Base-by-base conservation (phyloP, 2,113 vertebrate genomes). In the Galbula dea region DNA sequence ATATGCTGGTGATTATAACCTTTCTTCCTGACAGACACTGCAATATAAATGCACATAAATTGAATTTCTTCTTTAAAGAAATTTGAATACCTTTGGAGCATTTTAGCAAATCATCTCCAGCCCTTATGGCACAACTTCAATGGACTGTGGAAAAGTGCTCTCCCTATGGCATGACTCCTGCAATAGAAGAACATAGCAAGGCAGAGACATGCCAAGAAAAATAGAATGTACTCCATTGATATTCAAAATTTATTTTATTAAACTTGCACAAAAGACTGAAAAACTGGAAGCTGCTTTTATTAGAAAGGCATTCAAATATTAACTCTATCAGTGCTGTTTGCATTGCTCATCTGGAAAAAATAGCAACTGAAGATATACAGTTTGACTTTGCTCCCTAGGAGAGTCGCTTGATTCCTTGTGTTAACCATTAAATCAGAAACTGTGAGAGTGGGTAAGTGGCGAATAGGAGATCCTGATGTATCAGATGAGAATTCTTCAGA, bases 1-100 rank as follows among this genome's bases (percentile, higher is more conserved):
- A 98, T 98, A 98, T 98, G 98, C 98, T 98, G 98, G 98, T 98
- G 98, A 99, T 99, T 99, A 99, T 98, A 98, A 98, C 98, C 98
- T 99, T 98, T 98, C 98, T 98, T 98, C 98, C 98, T 98, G 98
- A 99, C 98, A 99, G 98, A 99, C 98, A 98, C 97, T 98, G 98
- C 98, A 99, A 99, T 99, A 99, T 99, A 99, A 99, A 99, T 98
- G 98, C 98, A 99, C 98, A 99, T 99, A 99, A 99, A 99, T 99
- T 99, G 98, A 99, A 99, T 99, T 99, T 99, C 98, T 98, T 98
- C 98, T 98, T 98, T 98, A 98, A 99, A 98, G 98, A 98, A 98
- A 98, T 98, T 97, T 98, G 98, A 99, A 99, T 99, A 99, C 98
- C 98, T 98, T 98, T 98, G 98, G 98, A 98, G 98, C 97, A 96